Evolutionary conservation across 2,113 vertebrate species (phyloP).

Genomic region (Barbus barbus): DNA sequence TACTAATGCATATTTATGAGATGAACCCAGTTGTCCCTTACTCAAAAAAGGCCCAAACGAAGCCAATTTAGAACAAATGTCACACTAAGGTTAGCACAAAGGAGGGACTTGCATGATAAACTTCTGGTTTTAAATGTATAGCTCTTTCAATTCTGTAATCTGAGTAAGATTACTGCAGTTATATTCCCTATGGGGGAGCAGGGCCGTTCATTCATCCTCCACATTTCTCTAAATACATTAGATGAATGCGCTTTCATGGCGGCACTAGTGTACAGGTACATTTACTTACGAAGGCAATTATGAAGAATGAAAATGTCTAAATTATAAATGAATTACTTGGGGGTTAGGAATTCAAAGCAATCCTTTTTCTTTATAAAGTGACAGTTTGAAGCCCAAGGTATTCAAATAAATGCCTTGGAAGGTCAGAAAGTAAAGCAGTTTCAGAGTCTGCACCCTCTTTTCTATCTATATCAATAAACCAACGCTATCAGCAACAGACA

Average conservation of each 20-base stretch:
- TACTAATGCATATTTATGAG: conserved; percentile 38
- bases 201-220: neutral
- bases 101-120: neutral
- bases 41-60: conserved; percentile 14
- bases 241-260: conserved; percentile 19
- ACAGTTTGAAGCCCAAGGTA: neutral
- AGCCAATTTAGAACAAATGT: conserved; percentile 17
- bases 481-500: neutral
- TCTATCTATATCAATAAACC: neutral
- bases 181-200: neutral
- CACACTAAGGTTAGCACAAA: conserved; percentile 3
- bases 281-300: conserved; percentile 4
- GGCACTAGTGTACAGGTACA: neutral
- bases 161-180: conserved; percentile 16
- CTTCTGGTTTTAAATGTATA: neutral
- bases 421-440: neutral
- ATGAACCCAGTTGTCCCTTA: conserved; percentile 5
- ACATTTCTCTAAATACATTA: neutral
- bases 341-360: neutral
- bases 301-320: neutral
- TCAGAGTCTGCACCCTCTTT: neutral
- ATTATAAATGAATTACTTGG: neutral
- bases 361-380: neutral
- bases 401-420: conserved; percentile 3
- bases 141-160: conserved; percentile 1